These are phyloP conservation scores for Danionella cerebrum DNA, from an alignment of 2,113 vertebrate genomes.

Conservation along the genomic window DNA sequence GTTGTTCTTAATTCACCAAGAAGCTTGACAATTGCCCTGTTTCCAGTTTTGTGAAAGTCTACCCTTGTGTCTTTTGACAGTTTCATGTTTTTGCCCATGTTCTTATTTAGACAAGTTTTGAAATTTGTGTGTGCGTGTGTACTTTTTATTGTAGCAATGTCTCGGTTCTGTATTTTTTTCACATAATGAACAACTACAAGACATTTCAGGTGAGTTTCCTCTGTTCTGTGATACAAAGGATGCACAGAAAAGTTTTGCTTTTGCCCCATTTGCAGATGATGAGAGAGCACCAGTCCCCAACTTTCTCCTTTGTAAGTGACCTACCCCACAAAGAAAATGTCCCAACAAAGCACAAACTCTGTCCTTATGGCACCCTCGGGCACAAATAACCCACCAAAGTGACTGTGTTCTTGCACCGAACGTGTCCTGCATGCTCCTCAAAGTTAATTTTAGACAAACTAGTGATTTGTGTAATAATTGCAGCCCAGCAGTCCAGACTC, in stretches of 20 bases:
- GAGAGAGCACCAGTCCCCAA: neutral
- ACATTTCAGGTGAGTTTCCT: too few species aligned
- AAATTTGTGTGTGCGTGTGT: too few species aligned
- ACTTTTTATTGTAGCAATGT: too few species aligned
- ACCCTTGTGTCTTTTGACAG: too few species aligned
- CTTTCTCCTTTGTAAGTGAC: slow-evolving; percentile 12
- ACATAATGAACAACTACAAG: too few species aligned
- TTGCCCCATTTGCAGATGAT: neutral
- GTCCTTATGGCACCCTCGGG: slow-evolving; percentile 44
- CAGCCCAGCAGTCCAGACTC: slow-evolving; percentile 52
- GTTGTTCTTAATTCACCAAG: too few species aligned
- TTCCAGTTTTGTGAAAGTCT: too few species aligned
- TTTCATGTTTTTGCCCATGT: too few species aligned
- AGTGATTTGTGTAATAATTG: slow-evolving; percentile 67
- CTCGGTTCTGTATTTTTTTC: too few species aligned
- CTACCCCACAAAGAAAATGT: neutral
- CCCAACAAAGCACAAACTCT: slow-evolving; percentile 47
- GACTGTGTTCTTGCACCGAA: slow-evolving; percentile 57
- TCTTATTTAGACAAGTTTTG: too few species aligned
- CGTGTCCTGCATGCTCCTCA: slow-evolving; percentile 54
- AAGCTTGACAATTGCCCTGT: too few species aligned
- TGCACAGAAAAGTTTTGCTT: too few species aligned
- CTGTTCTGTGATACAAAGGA: neutral
- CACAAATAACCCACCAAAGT: slow-evolving; percentile 52
- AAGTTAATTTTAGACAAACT: slow-evolving; percentile 58